Evolutionary conservation across 2,888 invertebrate species (phyloP), one percentile per base, ranked within the genome.

Genomic region (Timema podura): DNA sequence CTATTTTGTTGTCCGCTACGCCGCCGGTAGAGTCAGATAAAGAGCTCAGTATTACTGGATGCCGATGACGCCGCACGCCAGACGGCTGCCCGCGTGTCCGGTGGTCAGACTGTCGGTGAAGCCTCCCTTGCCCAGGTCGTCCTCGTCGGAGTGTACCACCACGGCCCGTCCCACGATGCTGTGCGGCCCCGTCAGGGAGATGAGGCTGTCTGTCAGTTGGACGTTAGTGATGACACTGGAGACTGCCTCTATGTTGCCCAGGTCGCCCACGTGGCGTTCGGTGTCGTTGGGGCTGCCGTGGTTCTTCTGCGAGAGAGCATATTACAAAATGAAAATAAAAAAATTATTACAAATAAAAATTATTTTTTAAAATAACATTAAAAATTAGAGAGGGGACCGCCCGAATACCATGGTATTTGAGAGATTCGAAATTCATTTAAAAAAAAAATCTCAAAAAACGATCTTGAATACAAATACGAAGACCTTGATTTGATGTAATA

Each of bases 211-310:
- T 0, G 80, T 81, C 74, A 91, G 83, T 74, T 88, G 83, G 48
- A 93, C 79, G 10, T 79, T 80, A 0, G 89, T 88, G n/a, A 82
- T 78, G 8, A 87, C 87, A 47, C 82, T 77, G 0, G 78, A 79
- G 77, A 88, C 84, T 45, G 91, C 91, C n/a, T 82, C 79, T 65
- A 95, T 83, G 81, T 95, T 95, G 46, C 95, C 95, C 68, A 95
- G 83, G 80, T 95, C 95, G 5, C 95, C 95, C 0, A 91, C 90
- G 79, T 95, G 95, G 65, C 93, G 89, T 49, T 85, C 83, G 5
- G 81, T 79, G 76, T 89, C 90, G 5, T 82, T 78, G 0, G 91
- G 93, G 15, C 87, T 91, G 10, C 93, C 94, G 79, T 95, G 95
- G 13, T 85, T 82, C 76, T 87, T 84, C 92, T 92, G 79, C 48